These are phyloP conservation scores for Crambe crambe DNA, from an alignment of 37 sponge, comb jelly and placozoan genomes.

Conservation along the genomic window DNA sequence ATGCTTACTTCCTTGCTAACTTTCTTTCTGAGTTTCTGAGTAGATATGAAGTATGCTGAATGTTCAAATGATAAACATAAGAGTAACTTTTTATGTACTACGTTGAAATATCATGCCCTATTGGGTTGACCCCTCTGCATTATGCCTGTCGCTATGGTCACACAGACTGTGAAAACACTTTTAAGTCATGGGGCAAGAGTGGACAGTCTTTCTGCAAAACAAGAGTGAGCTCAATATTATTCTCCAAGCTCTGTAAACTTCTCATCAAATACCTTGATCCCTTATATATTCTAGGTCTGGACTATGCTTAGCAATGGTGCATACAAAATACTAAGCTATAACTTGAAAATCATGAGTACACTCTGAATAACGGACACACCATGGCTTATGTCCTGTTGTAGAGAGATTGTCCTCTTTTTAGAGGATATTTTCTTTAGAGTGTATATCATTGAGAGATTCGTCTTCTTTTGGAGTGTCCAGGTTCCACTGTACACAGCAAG, in stretches of 20 bases:
- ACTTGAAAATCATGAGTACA: no score
- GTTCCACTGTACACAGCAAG: no score
- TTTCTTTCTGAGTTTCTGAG: no score
- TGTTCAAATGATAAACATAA: neutral
- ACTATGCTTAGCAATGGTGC: slow-evolving; percentile 51
- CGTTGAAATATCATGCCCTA: neutral
- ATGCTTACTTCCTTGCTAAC: no score
- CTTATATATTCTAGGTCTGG: slow-evolving; percentile 21
- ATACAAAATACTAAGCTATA: no score
- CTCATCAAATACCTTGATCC: neutral
- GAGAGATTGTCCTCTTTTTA: no score
- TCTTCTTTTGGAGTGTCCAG: no score
- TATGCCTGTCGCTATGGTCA: slow-evolving; percentile 59
- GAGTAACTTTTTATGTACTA: neutral
- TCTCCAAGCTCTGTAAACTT: no score
- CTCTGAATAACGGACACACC: no score
- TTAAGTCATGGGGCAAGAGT: slow-evolving; percentile 30
- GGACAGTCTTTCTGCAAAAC: slow-evolving; percentile 21
- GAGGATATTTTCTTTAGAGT: no score
- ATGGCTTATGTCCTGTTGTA: no score
- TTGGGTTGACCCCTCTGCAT: slow-evolving; percentile 58
- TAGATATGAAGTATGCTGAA: slow-evolving; percentile 27
- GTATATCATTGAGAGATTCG: no score
- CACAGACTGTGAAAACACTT: slow-evolving; percentile 19
- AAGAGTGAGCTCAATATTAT: slow-evolving; percentile 24